phyloP scores from a whole-genome alignment of 2,797 vertebrate species.

The Clarias pachynema region DNA sequence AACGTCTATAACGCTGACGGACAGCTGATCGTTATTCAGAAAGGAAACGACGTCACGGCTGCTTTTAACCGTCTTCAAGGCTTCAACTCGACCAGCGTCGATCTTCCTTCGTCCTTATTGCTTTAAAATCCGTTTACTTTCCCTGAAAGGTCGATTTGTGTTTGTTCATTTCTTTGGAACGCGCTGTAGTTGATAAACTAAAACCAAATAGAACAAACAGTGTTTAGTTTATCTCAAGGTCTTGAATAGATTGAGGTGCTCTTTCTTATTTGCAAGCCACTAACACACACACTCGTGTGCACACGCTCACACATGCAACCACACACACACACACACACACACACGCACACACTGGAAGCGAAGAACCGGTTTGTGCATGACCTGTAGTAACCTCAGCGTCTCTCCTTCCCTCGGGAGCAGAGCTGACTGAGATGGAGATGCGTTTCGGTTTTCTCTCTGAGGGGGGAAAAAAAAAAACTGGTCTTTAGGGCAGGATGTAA shows the following conservation, averaged over 20 bases:
- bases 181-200: not conserved
- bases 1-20: not conserved
- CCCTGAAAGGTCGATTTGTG: not conserved
- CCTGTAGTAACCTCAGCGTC: constrained; percentile 55
- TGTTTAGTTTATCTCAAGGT: not conserved
- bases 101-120: no score
- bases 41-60: not conserved
- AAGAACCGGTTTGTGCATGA: constrained; percentile 39
- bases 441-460: not conserved
- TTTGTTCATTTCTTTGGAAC: not conserved
- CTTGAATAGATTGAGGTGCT: not conserved
- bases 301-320: not conserved
- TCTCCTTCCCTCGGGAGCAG: constrained; percentile 14
- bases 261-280: not conserved
- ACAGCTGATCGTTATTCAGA: not conserved
- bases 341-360: not conserved
- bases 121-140: not conserved
- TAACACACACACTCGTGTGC: not conserved
- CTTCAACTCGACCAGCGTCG: no score
- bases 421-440: not conserved
- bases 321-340: not conserved
- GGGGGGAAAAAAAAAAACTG: no score
- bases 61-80: not conserved
- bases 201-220: no score
- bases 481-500: constrained; percentile 47